A percentile compares a stretch with the other conserved stretches of the same genome.
These are phyloP conservation scores for Anthrax anthrax DNA, from an alignment of 2,888 invertebrate species.

Conservation along the genomic window DNA sequence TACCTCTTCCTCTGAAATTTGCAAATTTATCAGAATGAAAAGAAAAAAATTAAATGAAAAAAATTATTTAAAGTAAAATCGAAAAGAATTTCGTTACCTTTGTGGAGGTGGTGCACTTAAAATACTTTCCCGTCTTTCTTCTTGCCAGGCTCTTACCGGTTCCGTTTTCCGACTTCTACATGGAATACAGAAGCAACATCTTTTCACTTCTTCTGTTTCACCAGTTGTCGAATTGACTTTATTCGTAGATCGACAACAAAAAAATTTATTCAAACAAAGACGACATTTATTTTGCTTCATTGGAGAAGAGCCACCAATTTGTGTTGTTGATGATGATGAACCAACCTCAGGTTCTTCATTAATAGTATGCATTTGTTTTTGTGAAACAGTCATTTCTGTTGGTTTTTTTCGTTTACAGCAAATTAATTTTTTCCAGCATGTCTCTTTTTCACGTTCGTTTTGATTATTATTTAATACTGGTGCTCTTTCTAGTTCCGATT, in stretches of 20 bases:
- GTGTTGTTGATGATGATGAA: background rate
- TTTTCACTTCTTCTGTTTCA: constrained; percentile 21
- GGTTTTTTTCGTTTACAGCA: constrained; percentile 31
- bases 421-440: constrained; percentile 29
- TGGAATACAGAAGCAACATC: constrained; percentile 33
- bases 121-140: constrained; percentile 39
- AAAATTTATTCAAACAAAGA: constrained; percentile 28
- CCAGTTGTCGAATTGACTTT: constrained; percentile 30
- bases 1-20: background rate
- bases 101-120: constrained; percentile 37
- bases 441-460: constrained; percentile 20
- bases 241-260: constrained; percentile 33
- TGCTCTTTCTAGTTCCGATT: constrained; percentile 15
- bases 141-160: constrained; percentile 27
- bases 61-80: background rate
- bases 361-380: constrained; percentile 14
- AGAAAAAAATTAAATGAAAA: too few species aligned
- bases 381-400: constrained; percentile 7
- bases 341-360: constrained; percentile 14
- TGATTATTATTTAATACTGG: constrained; percentile 23
- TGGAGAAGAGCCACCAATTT: constrained; percentile 3
- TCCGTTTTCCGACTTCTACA: constrained; percentile 22
- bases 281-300: constrained; percentile 25
- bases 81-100: constrained; percentile 3
- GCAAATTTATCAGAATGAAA: background rate